A percentile compares a stretch with the other conserved stretches of the same genome.
Conservation (phyloP, 2,113 vertebrate species). For the Calidris pugnax region DNA sequence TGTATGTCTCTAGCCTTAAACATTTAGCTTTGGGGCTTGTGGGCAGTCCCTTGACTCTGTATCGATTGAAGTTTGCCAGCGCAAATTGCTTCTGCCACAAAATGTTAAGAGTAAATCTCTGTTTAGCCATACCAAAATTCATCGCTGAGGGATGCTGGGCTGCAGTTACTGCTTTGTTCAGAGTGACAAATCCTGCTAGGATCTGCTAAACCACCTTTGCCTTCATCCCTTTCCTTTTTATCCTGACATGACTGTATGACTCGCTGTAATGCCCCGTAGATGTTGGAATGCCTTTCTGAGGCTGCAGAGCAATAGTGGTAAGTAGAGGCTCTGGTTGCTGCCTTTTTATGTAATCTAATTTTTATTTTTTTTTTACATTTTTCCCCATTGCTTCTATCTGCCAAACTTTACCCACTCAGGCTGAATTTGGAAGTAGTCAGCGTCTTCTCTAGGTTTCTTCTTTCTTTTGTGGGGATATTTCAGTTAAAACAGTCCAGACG, state of each 20-base stretch:
- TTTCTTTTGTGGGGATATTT: not conserved
- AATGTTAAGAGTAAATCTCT: not conserved
- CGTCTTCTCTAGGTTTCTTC: not conserved
- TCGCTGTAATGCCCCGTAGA: not conserved
- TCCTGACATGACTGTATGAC: not conserved
- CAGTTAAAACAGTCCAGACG: not conserved
- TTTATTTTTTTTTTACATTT: not conserved
- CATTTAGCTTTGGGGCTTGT: not conserved
- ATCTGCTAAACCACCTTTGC: not conserved
- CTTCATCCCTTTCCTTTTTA: not conserved
- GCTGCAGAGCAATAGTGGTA: not conserved
- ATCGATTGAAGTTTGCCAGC: not conserved
- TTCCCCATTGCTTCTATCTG: not conserved
- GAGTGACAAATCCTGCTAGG: not conserved
- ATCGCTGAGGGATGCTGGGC: not conserved
- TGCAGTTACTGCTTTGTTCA: constrained; percentile 9
- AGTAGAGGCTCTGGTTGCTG: not conserved
- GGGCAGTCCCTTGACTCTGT: not conserved
- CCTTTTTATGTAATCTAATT: not conserved
- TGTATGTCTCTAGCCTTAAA: not conserved
- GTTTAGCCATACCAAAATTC: not conserved
- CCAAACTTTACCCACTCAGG: not conserved
- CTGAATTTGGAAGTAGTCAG: constrained; percentile 13
- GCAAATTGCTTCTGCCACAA: not conserved
- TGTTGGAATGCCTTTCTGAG: not conserved